Conservation (phyloP, 2,113 vertebrate genomes). For the Castor canadensis region DNA sequence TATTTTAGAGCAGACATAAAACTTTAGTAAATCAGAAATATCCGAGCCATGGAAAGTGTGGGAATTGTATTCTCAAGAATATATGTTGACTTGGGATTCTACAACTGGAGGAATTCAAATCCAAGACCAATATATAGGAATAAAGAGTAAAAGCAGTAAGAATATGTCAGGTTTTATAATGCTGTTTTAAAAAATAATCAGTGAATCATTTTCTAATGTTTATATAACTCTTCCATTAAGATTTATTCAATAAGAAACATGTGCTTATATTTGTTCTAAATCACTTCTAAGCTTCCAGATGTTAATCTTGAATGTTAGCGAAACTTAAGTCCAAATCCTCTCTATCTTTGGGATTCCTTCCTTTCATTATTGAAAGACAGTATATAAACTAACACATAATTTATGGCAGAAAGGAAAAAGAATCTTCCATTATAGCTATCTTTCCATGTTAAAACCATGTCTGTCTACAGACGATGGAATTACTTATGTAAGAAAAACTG, state of each 20-base stretch:
- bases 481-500: conserved; percentile 23
- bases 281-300: conserved; percentile 62
- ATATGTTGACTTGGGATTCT: not conserved
- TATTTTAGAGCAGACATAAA: conserved; percentile 54
- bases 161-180: not conserved
- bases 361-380: conserved; percentile 58
- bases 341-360: conserved; percentile 49
- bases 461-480: not conserved
- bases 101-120: not conserved
- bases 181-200: not conserved
- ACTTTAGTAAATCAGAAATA: conserved; percentile 36
- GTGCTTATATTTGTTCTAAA: conserved; percentile 65
- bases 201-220: conserved; percentile 47
- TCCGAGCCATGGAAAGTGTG: conserved; percentile 27
- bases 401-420: conserved; percentile 39
- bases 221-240: conserved; percentile 32
- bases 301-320: conserved; percentile 63
- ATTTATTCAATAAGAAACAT: conserved; percentile 62
- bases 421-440: not conserved
- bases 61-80: conserved; percentile 22
- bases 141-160: not conserved
- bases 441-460: conserved; percentile 28
- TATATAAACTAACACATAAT: conserved; percentile 36
- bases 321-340: conserved; percentile 56
- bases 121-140: not conserved